Percentiles rank a stretch among this genome's conserved stretches.
phyloP scores from a whole-genome alignment of 2,113 vertebrate genomes.

The Spheniscus mendiculus region DNA sequence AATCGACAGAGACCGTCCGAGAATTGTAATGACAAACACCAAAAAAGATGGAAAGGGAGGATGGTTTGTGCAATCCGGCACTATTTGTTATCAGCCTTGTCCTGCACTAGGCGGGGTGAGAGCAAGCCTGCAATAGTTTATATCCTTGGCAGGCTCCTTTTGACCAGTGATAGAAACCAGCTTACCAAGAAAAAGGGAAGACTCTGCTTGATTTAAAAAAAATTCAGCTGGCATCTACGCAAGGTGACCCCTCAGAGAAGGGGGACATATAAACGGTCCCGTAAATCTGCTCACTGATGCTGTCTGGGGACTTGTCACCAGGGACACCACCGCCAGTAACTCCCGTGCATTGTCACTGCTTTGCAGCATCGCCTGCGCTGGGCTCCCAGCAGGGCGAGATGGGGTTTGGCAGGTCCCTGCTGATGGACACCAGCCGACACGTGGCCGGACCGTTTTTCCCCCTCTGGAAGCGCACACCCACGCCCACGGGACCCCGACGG shows the following conservation, averaged over 20 bases:
- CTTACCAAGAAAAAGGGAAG: background rate
- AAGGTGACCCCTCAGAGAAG: background rate
- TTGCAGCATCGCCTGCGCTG: background rate
- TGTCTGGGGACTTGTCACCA: background rate
- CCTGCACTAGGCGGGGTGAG: background rate
- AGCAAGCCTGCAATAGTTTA: background rate
- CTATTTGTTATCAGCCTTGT: background rate
- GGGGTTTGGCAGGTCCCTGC: background rate
- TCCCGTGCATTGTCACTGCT: rapidly evolving
- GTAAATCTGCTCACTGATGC: background rate
- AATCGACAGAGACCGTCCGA: rapidly evolving
- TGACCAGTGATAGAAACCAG: background rate
- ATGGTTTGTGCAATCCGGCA: background rate
- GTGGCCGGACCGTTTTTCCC: rapidly evolving
- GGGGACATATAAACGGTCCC: rapidly evolving
- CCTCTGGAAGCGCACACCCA: background rate
- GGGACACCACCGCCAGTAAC: background rate
- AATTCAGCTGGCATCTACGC: background rate
- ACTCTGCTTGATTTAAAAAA: background rate
- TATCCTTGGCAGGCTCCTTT: background rate
- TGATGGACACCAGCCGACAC: rapidly evolving
- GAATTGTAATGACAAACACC: background rate
- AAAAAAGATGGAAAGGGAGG: background rate
- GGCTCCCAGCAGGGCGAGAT: background rate
- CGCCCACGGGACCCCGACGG: rapidly evolving